Percentiles rank a stretch among this genome's conserved stretches.
Conservation (phyloP, 2,888 invertebrate species). For the Ochropleura plecta region DNA sequence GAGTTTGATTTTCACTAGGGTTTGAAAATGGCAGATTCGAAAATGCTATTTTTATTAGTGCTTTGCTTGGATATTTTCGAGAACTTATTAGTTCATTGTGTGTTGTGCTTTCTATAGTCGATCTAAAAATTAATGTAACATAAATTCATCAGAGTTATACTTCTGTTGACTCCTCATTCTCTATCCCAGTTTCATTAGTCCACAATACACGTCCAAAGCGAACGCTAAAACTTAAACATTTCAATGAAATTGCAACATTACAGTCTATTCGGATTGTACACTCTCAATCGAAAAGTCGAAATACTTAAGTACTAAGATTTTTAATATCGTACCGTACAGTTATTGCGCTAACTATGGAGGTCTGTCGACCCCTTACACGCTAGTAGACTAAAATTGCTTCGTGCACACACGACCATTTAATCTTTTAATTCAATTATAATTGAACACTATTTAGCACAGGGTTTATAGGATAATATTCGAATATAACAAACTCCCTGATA, state of each 20-base stretch:
- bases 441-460: slow-evolving; percentile 75
- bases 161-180: too few relatives aligned
- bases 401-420: slow-evolving; percentile 73
- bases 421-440: slow-evolving; percentile 68
- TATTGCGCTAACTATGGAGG: slow-evolving; percentile 85
- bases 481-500: slow-evolving; percentile 39
- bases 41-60: too few relatives aligned
- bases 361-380: slow-evolving; percentile 68
- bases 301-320: slow-evolving; percentile 79
- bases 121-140: not conserved
- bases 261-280: slow-evolving; percentile 90
- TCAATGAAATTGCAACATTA: slow-evolving; percentile 82
- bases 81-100: not conserved
- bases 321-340: slow-evolving; percentile 68
- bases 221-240: slow-evolving; percentile 71
- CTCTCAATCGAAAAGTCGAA: slow-evolving; percentile 86
- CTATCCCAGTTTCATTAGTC: too few relatives aligned
- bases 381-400: slow-evolving; percentile 84
- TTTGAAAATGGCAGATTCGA: not conserved
- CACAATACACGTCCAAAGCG: slow-evolving; percentile 42
- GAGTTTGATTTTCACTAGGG: not conserved
- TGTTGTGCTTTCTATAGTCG: not conserved
- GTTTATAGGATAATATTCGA: slow-evolving; percentile 57
- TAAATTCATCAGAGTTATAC: not conserved
- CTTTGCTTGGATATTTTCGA: not conserved